Evolutionary conservation across 2,888 invertebrate species (phyloP).

Genomic region (Julus scanicus): DNA sequence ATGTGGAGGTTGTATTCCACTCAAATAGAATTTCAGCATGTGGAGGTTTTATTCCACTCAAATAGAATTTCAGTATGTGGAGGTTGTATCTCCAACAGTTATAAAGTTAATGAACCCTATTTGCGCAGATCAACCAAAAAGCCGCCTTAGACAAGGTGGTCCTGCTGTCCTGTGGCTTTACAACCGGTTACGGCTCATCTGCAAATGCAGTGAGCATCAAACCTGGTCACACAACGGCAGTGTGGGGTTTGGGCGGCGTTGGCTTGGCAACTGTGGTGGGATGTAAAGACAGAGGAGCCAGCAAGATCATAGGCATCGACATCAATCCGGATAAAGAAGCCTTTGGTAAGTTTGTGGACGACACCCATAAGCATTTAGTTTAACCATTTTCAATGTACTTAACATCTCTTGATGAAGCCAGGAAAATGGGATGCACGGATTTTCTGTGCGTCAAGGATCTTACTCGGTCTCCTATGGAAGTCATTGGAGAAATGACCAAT

Average conservation of each 20-base stretch:
- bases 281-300: constrained; percentile 44
- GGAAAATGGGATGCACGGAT: constrained; percentile 48
- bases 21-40: no score
- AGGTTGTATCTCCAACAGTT: neutral
- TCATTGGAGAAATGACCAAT: constrained; percentile 27
- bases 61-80: no score
- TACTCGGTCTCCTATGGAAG: neutral
- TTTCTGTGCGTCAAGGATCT: constrained; percentile 1
- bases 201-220: constrained; percentile 3
- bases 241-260: constrained; percentile 51
- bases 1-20: no score
- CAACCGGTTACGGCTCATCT: constrained; percentile 41
- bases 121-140: constrained; percentile 7
- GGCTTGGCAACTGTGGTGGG: constrained; percentile 41
- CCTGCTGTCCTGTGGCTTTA: constrained; percentile 41
- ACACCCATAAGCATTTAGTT: no score
- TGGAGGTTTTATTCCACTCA: no score
- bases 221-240: neutral
- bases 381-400: no score
- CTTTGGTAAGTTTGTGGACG: constrained; percentile 37
- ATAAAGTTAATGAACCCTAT: no score
- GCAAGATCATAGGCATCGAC: constrained; percentile 48
- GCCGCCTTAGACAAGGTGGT: constrained; percentile 9
- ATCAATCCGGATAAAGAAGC: constrained; percentile 37
- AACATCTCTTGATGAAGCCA: neutral